Percentiles rank a stretch among this genome's conserved stretches.
Evolutionary conservation across 2,113 vertebrate species (phyloP).

Genomic region (Lipophrys pholis): DNA sequence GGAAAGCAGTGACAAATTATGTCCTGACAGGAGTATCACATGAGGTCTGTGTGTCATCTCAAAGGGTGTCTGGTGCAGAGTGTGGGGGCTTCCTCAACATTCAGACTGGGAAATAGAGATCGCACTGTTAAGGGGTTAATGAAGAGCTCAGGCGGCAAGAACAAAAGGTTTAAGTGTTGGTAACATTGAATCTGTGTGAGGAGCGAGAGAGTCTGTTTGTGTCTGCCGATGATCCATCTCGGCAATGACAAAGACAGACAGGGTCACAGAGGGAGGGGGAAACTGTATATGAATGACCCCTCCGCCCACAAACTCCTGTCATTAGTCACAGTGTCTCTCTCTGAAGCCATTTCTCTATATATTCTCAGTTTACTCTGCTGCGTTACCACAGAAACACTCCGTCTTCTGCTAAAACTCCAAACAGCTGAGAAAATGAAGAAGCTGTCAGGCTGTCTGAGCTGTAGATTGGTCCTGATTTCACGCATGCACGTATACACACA

Average conservation of each 20-base stretch:
- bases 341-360: conserved; percentile 26
- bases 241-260: conserved; percentile 60
- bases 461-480: conserved; percentile 13
- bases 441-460: conserved; percentile 42
- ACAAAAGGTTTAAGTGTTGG: conserved; percentile 52
- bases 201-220: conserved; percentile 33
- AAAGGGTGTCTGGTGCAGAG: neutral
- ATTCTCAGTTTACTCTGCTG: conserved; percentile 8
- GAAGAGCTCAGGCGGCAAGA: conserved; percentile 50
- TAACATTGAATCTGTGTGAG: conserved; percentile 42
- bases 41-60: neutral
- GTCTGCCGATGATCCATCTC: conserved; percentile 72
- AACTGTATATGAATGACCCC: conserved; percentile 74
- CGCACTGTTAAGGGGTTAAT: conserved; percentile 33
- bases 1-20: neutral
- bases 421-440: conserved; percentile 72
- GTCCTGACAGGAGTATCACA: neutral
- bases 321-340: conserved; percentile 63
- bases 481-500: conserved; percentile 8
- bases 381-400: conserved; percentile 61
- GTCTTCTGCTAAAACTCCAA: conserved; percentile 31
- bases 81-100: too few species aligned
- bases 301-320: conserved; percentile 55
- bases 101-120: neutral
- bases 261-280: conserved; percentile 70